These are phyloP conservation scores for Ostrea edulis DNA, from an alignment of 1,140 invertebrate species.

Conservation along the genomic window DNA sequence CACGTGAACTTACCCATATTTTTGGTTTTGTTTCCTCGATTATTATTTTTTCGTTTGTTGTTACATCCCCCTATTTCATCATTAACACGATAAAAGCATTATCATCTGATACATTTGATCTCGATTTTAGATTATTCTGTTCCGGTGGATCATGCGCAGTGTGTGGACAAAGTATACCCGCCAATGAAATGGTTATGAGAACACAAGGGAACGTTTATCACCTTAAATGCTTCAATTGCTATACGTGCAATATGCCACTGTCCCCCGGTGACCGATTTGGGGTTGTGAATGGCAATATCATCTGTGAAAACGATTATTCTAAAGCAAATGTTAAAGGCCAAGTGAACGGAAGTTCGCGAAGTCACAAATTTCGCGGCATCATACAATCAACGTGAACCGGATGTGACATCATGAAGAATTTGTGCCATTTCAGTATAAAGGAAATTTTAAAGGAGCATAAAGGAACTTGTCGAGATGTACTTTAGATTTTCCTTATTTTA, in stretches of 20 bases:
- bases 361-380: constrained; percentile 34
- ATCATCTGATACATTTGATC: constrained; percentile 51
- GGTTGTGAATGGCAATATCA: constrained; percentile 89
- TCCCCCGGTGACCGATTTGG: constrained; percentile 94
- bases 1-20: neutral
- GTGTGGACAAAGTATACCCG: constrained; percentile 93
- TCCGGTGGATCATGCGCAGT: constrained; percentile 90
- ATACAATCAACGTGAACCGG: constrained; percentile 36
- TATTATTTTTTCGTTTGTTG: constrained; percentile 6
- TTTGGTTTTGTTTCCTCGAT: neutral
- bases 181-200: constrained; percentile 94
- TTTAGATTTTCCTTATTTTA: neutral
- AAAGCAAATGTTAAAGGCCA: constrained; percentile 87
- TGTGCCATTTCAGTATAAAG: constrained; percentile 34
- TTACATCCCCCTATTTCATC: neutral
- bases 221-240: constrained; percentile 94
- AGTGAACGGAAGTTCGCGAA: constrained; percentile 56
- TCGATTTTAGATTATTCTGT: constrained; percentile 90
- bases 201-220: constrained; percentile 88
- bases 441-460: neutral
- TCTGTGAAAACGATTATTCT: constrained; percentile 96
- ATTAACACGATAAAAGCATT: constrained; percentile 22
- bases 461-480: neutral
- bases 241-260: constrained; percentile 92
- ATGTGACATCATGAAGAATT: neutral